phyloP scores from a whole-genome alignment of 2,113 vertebrate species.

The Lycaon pictus region DNA sequence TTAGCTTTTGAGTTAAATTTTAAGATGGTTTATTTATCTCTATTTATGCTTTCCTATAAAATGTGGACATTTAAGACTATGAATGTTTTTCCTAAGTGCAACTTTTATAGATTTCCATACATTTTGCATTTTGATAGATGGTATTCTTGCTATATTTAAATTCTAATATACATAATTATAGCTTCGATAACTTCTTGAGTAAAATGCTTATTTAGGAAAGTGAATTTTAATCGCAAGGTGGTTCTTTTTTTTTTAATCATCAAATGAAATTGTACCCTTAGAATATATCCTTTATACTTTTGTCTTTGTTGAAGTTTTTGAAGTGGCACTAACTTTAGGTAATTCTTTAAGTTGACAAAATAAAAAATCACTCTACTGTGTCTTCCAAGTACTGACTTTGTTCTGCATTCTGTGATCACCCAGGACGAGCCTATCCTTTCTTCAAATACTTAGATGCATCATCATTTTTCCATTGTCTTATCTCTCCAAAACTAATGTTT shows the following conservation, averaged over 20 bases:
- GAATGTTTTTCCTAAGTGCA: background rate
- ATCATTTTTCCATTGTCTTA: background rate
- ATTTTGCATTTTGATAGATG: background rate
- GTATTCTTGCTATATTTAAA: background rate
- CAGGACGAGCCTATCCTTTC: rapidly evolving
- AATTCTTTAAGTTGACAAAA: background rate
- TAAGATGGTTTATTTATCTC: background rate
- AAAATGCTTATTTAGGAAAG: background rate
- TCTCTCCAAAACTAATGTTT: background rate
- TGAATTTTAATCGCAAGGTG: background rate
- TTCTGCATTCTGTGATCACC: background rate
- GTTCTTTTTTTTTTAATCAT: background rate
- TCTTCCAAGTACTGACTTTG: background rate
- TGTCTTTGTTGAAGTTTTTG: background rate
- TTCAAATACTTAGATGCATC: background rate
- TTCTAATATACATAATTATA: background rate
- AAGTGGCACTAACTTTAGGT: background rate
- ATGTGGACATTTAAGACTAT: background rate
- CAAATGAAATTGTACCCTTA: background rate
- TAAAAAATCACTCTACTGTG: background rate
- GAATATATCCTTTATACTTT: background rate
- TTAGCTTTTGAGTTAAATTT: background rate
- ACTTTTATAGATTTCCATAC: background rate
- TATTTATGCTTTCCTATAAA: background rate
- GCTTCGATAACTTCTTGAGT: background rate